These are phyloP conservation scores for Cosmia pyralina DNA, from an alignment of 2,888 invertebrate species.

Conservation along the genomic window DNA sequence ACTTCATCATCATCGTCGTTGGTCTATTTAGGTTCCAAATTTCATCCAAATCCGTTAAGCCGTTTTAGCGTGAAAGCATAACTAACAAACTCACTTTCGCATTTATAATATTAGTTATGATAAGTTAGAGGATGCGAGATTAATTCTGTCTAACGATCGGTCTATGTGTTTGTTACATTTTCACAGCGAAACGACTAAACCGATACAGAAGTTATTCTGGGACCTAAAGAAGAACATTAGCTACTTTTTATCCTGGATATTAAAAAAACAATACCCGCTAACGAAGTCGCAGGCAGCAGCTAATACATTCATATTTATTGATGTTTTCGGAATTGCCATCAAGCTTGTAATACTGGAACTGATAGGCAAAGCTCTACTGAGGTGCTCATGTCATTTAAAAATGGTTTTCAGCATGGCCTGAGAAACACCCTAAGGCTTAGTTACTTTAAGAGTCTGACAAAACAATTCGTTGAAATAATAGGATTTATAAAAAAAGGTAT, in stretches of 20 bases:
- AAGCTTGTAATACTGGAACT: neutral
- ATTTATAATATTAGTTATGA: too few relatives aligned
- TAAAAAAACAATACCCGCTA: too few relatives aligned
- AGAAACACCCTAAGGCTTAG: neutral
- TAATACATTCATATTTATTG: neutral
- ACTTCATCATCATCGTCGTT: too few relatives aligned
- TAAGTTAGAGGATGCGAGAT: too few relatives aligned
- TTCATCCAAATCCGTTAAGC: too few relatives aligned
- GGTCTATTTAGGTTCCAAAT: too few relatives aligned
- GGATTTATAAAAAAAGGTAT: neutral
- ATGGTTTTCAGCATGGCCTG: neutral
- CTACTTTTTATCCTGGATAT: too few relatives aligned
- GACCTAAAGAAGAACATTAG: too few relatives aligned
- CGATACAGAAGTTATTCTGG: neutral
- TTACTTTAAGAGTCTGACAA: neutral
- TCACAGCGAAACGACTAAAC: neutral
- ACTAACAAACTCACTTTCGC: too few relatives aligned
- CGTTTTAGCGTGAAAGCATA: too few relatives aligned
- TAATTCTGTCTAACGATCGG: neutral
- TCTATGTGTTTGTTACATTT: neutral
- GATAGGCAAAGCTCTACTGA: neutral
- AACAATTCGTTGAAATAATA: too few relatives aligned
- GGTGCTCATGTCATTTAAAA: neutral
- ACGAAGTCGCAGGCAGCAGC: neutral
- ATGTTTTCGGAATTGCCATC: neutral